Conservation (phyloP, 2,888 invertebrate species). For the Zeuzera pyrina region DNA sequence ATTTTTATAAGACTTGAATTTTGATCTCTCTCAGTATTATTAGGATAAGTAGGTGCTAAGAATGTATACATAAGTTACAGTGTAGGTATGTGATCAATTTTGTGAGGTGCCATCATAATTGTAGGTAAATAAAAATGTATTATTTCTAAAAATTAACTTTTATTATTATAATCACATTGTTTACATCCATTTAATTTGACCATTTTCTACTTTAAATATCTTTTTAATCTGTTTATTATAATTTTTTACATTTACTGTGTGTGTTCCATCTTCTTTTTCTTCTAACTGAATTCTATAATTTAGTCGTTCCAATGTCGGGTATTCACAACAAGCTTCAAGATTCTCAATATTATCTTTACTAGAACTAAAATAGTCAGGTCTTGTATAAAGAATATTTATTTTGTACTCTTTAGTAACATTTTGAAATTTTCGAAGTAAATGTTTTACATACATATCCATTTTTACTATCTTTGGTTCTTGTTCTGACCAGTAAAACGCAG, state of each 20-base stretch:
- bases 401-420: slow-evolving; percentile 61
- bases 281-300: slow-evolving; percentile 49
- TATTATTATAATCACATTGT: slow-evolving; percentile 1
- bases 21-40: slow-evolving; percentile 32
- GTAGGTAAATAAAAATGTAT: background rate
- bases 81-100: no score
- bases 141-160: background rate
- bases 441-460: slow-evolving; percentile 66
- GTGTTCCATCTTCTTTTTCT: slow-evolving; percentile 14
- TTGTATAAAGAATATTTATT: slow-evolving; percentile 64
- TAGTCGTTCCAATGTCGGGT: slow-evolving; percentile 29
- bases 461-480: slow-evolving; percentile 51
- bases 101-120: no score
- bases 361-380: slow-evolving; percentile 63
- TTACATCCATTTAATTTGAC: slow-evolving; percentile 20
- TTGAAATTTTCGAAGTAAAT: slow-evolving; percentile 47
- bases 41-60: no score
- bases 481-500: slow-evolving; percentile 71
- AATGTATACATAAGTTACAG: no score
- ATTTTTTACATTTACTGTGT: slow-evolving; percentile 25
- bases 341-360: slow-evolving; percentile 36
- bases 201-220: slow-evolving; percentile 22
- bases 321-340: slow-evolving; percentile 27
- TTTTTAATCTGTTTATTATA: slow-evolving; percentile 18
- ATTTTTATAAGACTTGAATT: slow-evolving; percentile 16